Percentiles rank a stretch among this genome's conserved stretches.
Conservation (phyloP, 2,797 vertebrate species). For the Neostethus bicornis region DNA sequence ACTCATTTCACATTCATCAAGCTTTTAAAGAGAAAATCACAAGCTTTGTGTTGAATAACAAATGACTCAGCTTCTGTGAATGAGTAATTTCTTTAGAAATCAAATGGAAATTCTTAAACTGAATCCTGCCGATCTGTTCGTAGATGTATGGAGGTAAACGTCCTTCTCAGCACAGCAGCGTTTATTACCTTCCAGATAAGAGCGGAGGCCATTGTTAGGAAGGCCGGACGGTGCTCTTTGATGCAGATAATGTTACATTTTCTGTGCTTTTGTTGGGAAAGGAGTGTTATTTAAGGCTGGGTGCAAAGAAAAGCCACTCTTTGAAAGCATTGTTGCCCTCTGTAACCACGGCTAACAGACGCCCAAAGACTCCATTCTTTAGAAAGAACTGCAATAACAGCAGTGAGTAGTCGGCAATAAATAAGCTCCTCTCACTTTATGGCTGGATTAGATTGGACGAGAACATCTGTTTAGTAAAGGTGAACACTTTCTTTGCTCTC, state of each 20-base stretch:
- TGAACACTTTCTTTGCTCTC: slow-evolving; percentile 51
- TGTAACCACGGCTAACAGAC: slow-evolving; percentile 74
- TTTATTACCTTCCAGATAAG: too few species aligned
- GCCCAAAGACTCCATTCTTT: slow-evolving; percentile 74
- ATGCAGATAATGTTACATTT: slow-evolving; percentile 81
- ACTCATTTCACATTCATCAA: not conserved
- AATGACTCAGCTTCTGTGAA: not conserved
- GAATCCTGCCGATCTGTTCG: not conserved
- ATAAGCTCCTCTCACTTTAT: slow-evolving; percentile 64
- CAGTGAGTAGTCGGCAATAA: slow-evolving; percentile 72
- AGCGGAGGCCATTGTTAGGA: slow-evolving; percentile 60
- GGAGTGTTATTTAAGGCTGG: slow-evolving; percentile 74
- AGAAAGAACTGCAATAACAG: slow-evolving; percentile 68
- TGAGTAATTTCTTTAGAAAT: not conserved
- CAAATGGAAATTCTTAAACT: not conserved
- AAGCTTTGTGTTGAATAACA: not conserved
- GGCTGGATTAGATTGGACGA: slow-evolving; percentile 70
- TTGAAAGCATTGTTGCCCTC: slow-evolving; percentile 81
- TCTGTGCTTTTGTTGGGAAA: slow-evolving; percentile 78
- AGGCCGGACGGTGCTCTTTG: slow-evolving; percentile 72
- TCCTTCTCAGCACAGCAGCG: not conserved
- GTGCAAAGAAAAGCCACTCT: slow-evolving; percentile 75
- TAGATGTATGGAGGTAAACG: not conserved
- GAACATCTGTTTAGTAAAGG: slow-evolving; percentile 76
- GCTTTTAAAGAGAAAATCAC: not conserved